A percentile compares a stretch with the other conserved stretches of the same genome.
phyloP scores from a whole-genome alignment of 2,113 vertebrate genomes.

The Phrynosoma platyrhinos region DNA sequence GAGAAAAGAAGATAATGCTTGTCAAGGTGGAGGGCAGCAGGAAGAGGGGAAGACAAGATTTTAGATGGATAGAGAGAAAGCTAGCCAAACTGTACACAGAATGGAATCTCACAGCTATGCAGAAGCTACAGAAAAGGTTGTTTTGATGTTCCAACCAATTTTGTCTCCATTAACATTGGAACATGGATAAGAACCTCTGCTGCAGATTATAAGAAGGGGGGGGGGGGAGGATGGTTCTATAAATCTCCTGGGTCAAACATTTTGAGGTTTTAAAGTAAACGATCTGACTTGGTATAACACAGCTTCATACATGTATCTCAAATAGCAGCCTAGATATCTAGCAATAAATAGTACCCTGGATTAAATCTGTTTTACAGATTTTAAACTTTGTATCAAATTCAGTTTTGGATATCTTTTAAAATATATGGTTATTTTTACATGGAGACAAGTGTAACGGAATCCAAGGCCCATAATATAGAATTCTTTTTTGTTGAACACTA shows the following conservation, averaged over 20 bases:
- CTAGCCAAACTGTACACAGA: background rate
- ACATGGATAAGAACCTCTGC: background rate
- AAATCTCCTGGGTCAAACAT: background rate
- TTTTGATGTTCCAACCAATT: background rate
- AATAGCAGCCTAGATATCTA: background rate
- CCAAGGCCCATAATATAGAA: background rate
- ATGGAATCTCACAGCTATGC: background rate
- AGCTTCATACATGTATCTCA: background rate
- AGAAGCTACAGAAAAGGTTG: background rate
- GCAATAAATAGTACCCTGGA: background rate
- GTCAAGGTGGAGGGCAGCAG: no score
- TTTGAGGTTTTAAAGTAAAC: background rate
- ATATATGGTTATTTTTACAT: background rate
- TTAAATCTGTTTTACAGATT: background rate
- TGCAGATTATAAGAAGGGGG: background rate
- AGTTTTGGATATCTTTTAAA: background rate
- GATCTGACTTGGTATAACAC: background rate
- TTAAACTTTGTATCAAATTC: background rate
- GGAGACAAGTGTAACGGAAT: rapidly evolving
- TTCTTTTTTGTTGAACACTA: background rate
- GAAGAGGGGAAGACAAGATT: no score
- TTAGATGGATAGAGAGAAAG: background rate
- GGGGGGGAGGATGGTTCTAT: background rate
- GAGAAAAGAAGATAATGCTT: no score
- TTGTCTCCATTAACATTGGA: background rate